These are phyloP conservation scores for Bombus soroeensis DNA, from an alignment of 1,140 invertebrate genomes.

Conservation along the genomic window DNA sequence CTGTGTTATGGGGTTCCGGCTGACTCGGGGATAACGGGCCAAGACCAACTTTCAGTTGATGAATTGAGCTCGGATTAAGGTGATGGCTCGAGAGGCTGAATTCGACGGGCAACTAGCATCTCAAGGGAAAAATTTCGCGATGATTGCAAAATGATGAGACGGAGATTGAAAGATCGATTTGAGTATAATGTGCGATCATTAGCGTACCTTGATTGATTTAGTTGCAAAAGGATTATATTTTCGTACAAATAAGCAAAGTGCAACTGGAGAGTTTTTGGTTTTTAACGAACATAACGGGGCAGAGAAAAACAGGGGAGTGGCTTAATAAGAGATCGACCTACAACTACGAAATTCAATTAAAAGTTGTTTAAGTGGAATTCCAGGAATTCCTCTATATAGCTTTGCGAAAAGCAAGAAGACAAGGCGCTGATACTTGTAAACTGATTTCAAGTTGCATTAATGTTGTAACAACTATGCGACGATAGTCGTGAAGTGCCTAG, in stretches of 20 bases:
- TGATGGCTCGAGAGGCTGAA: slow-evolving; percentile 36
- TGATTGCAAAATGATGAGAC: background rate
- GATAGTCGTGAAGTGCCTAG: background rate
- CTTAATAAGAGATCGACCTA: background rate
- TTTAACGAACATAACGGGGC: background rate
- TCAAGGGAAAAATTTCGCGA: background rate
- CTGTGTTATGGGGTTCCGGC: slow-evolving; percentile 55
- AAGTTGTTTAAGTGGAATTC: background rate
- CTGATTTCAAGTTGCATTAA: slow-evolving; percentile 1
- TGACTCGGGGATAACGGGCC: slow-evolving; percentile 51
- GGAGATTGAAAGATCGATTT: background rate
- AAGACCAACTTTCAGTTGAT: slow-evolving; percentile 58
- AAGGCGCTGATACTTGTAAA: slow-evolving; percentile 15
- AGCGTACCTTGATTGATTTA: background rate
- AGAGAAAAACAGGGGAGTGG: background rate
- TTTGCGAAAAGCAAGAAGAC: background rate
- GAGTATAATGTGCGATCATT: background rate
- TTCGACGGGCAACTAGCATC: background rate
- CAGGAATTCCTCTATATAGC: background rate
- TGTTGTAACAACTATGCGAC: background rate
- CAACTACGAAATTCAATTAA: slow-evolving; percentile 26
- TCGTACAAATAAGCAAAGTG: background rate
- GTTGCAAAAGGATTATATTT: background rate
- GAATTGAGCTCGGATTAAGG: slow-evolving; percentile 62
- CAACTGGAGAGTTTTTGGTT: background rate